Conservation (phyloP, 2,888 invertebrate genomes). For the Leistus spinibarbis region DNA sequence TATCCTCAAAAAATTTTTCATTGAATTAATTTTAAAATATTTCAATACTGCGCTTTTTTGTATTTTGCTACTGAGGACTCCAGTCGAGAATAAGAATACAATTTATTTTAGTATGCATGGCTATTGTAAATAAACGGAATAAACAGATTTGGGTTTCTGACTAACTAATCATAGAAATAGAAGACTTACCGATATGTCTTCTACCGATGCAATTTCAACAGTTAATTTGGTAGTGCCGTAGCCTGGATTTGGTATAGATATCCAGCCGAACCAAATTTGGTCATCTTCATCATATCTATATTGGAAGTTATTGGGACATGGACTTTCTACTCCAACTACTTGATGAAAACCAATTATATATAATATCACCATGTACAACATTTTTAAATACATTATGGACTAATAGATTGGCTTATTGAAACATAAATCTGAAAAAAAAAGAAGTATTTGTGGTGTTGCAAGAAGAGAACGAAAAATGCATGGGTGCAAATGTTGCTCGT, state of each 20-base stretch:
- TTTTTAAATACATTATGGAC: background rate
- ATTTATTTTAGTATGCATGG: no score
- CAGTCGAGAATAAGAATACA: no score
- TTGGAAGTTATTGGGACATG: background rate
- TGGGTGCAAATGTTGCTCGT: no score
- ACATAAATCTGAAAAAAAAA: background rate
- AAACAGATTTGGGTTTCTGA: no score
- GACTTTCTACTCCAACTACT: background rate
- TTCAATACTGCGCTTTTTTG: no score
- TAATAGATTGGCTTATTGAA: background rate
- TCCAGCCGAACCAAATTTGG: background rate
- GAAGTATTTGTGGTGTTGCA: no score
- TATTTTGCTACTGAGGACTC: no score
- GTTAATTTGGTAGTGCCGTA: background rate
- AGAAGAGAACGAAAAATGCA: no score
- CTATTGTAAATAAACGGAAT: no score
- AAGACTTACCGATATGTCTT: background rate
- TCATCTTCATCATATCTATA: background rate
- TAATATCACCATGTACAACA: background rate
- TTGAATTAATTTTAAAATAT: no score
- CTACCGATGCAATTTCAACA: background rate
- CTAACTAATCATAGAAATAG: background rate
- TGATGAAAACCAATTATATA: background rate
- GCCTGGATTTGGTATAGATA: background rate
- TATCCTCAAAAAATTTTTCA: no score